Conservation (phyloP, 2,888 invertebrate species). For the Thumatha senex region DNA sequence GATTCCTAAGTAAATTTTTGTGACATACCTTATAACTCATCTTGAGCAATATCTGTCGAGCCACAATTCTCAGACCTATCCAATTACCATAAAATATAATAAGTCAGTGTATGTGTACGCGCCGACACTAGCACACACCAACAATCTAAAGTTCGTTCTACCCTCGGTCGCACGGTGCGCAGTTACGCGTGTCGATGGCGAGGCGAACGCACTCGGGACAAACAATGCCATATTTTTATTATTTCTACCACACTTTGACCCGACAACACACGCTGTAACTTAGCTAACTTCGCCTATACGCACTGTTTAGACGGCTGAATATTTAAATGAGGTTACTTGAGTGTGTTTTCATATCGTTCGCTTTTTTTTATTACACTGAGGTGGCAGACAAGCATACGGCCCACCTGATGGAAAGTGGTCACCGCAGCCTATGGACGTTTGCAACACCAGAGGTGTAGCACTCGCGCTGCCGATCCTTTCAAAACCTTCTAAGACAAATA, state of each 20-base stretch:
- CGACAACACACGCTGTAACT: conserved; percentile 2
- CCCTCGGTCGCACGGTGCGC: conserved; percentile 45
- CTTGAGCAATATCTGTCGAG: background rate
- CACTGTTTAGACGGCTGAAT: background rate
- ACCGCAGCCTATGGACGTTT: no score
- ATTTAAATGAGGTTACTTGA: background rate
- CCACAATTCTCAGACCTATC: background rate
- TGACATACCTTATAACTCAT: no score
- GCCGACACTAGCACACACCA: background rate
- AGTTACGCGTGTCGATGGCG: conserved; percentile 58
- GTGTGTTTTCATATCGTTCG: background rate
- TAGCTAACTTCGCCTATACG: background rate
- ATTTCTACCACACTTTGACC: conserved; percentile 41
- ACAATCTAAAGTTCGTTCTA: background rate
- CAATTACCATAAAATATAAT: conserved; percentile 11
- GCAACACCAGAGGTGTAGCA: no score
- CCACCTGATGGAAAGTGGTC: no score
- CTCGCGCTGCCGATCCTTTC: no score
- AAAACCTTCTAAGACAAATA: no score
- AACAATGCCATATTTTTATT: conserved; percentile 52
- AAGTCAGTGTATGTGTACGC: background rate
- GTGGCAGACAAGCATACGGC: no score
- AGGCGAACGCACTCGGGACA: conserved; percentile 53
- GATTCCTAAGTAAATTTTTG: no score
- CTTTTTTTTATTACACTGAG: no score